Conservation (phyloP, 2,888 invertebrate species). For the Troglohyphantes excavatus region DNA sequence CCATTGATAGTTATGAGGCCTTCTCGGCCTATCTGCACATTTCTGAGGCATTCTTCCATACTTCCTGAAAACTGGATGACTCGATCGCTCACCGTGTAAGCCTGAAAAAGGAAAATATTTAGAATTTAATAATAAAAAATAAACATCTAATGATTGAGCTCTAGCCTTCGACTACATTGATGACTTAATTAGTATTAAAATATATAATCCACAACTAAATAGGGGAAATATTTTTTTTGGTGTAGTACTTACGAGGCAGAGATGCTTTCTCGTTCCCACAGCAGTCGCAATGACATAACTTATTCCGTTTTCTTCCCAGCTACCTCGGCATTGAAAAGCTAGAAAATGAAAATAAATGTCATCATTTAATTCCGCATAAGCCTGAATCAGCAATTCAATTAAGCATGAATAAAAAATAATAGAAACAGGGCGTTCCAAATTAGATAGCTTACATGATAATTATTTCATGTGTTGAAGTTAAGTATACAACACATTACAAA, state of each 20-base stretch:
- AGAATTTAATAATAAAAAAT: not conserved
- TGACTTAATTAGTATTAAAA: too few species aligned
- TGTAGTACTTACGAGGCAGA: slow-evolving; percentile 71
- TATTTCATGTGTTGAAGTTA: too few species aligned
- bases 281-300: slow-evolving; percentile 80
- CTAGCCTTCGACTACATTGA: too few species aligned
- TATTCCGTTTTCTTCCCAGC: slow-evolving; percentile 81
- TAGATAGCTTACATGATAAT: too few species aligned
- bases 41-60: slow-evolving; percentile 73
- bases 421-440: too few species aligned
- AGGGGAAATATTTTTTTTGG: too few species aligned
- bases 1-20: slow-evolving; percentile 72
- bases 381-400: not conserved
- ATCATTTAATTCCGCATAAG: not conserved
- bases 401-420: not conserved
- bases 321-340: slow-evolving; percentile 81
- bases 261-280: slow-evolving; percentile 72
- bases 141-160: not conserved
- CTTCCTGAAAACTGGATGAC: slow-evolving; percentile 75
- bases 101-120: slow-evolving; percentile 33
- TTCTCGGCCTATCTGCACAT: slow-evolving; percentile 67
- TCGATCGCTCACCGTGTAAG: slow-evolving; percentile 71
- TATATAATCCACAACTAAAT: too few species aligned
- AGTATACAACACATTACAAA: too few species aligned
- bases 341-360: not conserved